Evolutionary conservation across 2,797 vertebrate genomes (phyloP).

Genomic region (Myotis pilosus): DNA sequence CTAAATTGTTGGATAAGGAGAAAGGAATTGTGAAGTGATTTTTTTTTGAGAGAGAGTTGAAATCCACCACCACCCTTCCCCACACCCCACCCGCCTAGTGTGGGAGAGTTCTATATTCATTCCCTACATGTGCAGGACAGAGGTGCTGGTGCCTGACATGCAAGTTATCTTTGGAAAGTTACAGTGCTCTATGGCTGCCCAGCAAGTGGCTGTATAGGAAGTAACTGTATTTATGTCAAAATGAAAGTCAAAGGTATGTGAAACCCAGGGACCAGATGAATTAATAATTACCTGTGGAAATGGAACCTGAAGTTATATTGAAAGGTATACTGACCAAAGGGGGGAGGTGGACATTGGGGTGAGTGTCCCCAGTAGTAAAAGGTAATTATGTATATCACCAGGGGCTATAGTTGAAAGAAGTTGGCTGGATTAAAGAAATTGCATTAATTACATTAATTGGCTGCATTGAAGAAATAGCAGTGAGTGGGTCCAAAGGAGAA

Average conservation of each 20-base stretch:
- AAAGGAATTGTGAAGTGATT: neutral
- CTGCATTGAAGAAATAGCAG: neutral
- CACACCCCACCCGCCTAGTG: neutral
- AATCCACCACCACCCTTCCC: neutral
- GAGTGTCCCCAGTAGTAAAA: neutral
- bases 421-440: neutral
- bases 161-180: neutral
- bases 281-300: neutral
- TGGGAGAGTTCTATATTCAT: neutral
- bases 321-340: neutral
- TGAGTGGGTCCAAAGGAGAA: neutral
- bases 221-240: neutral
- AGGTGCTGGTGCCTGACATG: neutral
- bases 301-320: neutral
- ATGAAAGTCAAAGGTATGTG: neutral
- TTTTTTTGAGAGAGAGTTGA: neutral
- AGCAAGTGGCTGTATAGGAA: neutral
- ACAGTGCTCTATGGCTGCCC: neutral
- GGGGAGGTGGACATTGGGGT: neutral
- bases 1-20: neutral
- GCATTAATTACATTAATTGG: neutral
- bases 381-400: neutral
- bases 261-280: neutral
- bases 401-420: neutral
- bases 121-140: neutral